Base-by-base conservation (phyloP, 2,888 invertebrate genomes). In the Epicampocera succincta region DNA sequence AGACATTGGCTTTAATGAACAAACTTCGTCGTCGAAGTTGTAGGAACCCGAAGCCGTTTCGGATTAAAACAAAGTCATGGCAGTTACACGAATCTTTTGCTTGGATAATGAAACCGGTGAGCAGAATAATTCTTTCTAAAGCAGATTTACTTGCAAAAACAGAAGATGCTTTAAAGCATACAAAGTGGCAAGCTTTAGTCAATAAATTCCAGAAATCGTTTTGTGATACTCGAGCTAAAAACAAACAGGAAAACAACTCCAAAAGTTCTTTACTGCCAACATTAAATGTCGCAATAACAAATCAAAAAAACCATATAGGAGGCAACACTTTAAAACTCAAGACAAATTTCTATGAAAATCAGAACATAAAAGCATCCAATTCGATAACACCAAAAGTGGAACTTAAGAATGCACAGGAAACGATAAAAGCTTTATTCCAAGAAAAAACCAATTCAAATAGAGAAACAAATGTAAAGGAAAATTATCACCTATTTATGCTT, bases 51-150 rank as follows among this genome's bases (percentile, higher is more conserved):
- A 72, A 68, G 50, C 13, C 15, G 1, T 69, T 48, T 61, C 58
- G 56, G 58, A 8, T 5, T 2, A 72, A 15, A 68, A 1, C 29
- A 4, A 75, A 54, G 13, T 4, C 12, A 2, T 2, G 15, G 3
- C 21, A 52, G 4, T 0, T 15, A 0, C n/a, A 46, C 12, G 40
- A 76, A 0, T 54, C 81, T 4, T 21, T 79, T 8, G 50, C 15
- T 1, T 84, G 84, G 84, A 42, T 80, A 11, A 54, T 80, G 79
- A 72, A 75, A 13, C 84, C 84, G 0, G 9, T n/a, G 2, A 33
- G 11, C 25, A 54, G 48, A 15, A 17, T 80, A 9, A 11, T 15
- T n/a, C 5, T 21, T 11, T 78, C 83, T 0, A 38, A 71, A 0
- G 19, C 25, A 48, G 38, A 71, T 11, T 58, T 71, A 12, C 2